phyloP scores from a whole-genome alignment of 2,888 invertebrate genomes.

The Drosophila aldrichi region DNA sequence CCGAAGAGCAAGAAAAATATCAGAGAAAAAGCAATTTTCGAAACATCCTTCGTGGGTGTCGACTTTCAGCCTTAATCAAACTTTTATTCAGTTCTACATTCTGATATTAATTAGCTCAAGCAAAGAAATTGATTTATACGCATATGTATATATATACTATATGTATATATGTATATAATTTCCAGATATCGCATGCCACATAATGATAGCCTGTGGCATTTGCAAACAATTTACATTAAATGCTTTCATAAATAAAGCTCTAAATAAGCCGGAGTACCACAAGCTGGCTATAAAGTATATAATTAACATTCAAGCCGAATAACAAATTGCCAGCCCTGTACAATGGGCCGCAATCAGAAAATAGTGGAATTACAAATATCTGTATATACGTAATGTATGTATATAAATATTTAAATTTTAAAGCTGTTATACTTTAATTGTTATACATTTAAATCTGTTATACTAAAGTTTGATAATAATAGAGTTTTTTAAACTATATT shows the following conservation, averaged over 20 bases:
- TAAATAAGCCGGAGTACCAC: slow-evolving; percentile 64
- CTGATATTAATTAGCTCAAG: slow-evolving; percentile 68
- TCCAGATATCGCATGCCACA: slow-evolving; percentile 54
- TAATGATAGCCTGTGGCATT: slow-evolving; percentile 74
- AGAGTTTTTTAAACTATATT: too few species aligned
- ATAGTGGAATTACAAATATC: not conserved
- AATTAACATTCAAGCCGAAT: slow-evolving; percentile 63
- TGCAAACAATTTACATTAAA: slow-evolving; percentile 81
- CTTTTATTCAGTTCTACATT: slow-evolving; percentile 35
- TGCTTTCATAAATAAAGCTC: slow-evolving; percentile 78
- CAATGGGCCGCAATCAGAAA: not conserved
- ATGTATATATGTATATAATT: slow-evolving; percentile 18
- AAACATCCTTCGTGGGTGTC: slow-evolving; percentile 69
- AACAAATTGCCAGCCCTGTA: slow-evolving; percentile 66
- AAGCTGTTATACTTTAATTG: too few species aligned
- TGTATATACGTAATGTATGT: too few species aligned
- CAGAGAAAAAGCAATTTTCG: slow-evolving; percentile 52
- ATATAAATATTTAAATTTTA: too few species aligned
- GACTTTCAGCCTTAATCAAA: slow-evolving; percentile 43
- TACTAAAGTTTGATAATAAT: too few species aligned
- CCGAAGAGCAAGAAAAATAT: too few species aligned
- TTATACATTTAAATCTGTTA: too few species aligned
- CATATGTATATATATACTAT: slow-evolving; percentile 5
- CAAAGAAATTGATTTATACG: slow-evolving; percentile 63
- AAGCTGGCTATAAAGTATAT: slow-evolving; percentile 42